phyloP scores from a whole-genome alignment of 2,888 invertebrate genomes.

The Perizoma flavofasciatum region DNA sequence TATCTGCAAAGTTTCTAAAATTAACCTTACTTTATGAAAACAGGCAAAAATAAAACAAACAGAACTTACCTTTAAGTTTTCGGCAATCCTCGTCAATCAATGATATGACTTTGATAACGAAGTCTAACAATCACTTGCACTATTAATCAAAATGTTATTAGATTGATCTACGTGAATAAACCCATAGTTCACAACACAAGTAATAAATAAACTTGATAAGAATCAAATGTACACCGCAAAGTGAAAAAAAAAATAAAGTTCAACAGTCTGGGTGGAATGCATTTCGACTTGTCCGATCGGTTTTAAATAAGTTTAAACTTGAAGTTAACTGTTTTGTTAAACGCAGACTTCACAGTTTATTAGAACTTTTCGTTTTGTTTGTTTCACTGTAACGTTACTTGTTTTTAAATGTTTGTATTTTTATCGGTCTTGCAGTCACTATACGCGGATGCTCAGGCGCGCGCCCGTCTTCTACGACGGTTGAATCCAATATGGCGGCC shows the following conservation, averaged over 20 bases:
- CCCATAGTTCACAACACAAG: conserved; percentile 52
- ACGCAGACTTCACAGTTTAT: conserved; percentile 58
- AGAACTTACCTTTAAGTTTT: conserved; percentile 73
- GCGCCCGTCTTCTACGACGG: conserved; percentile 55
- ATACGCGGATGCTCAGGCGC: conserved; percentile 52
- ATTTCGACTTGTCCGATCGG: conserved; percentile 68
- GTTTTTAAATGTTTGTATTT: conserved; percentile 63
- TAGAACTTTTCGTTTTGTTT: conserved; percentile 38
- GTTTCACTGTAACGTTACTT: conserved; percentile 51
- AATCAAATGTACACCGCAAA: conserved; percentile 69
- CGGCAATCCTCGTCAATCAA: conserved; percentile 69
- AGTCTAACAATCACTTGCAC: conserved; percentile 46
- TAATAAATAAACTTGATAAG: conserved; percentile 65
- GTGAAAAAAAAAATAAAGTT: conserved; percentile 75
- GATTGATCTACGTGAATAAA: conserved; percentile 40
- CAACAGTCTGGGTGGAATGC: conserved; percentile 81
- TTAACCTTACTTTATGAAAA: conserved; percentile 4
- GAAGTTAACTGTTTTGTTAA: conserved; percentile 28
- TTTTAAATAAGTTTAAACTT: conserved; percentile 39
- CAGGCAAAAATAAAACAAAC: conserved; percentile 8
- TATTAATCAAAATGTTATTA: conserved; percentile 25
- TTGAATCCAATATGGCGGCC: conserved; percentile 74
- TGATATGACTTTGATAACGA: conserved; percentile 61
- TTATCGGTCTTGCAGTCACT: conserved; percentile 73
- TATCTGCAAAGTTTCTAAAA: too few relatives aligned